Evolutionary conservation across 1,140 invertebrate species (phyloP), one percentile per base, ranked within the genome.

Genomic region (Bradysia coprophila): DNA sequence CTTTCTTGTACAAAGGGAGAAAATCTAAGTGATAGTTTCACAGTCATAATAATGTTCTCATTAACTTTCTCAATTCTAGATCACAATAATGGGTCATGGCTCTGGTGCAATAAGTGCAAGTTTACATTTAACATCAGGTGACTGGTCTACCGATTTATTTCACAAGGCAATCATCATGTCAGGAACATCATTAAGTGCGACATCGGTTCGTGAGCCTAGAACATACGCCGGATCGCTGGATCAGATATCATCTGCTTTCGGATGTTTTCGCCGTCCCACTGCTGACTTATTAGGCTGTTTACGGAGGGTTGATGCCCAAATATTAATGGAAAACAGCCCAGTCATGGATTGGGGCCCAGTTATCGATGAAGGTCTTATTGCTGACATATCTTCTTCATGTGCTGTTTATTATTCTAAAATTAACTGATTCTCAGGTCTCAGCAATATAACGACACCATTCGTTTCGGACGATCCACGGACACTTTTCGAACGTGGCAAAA

Each of bases 51-150:
- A n/a, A n/a, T n/a, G n/a, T n/a, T n/a, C n/a, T n/a, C n/a, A n/a
- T n/a, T n/a, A n/a, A n/a, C n/a, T n/a, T n/a, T n/a, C n/a, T n/a
- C n/a, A n/a, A n/a, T n/a, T n/a, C n/a, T n/a, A n/a, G n/a, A n/a
- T n/a, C 1, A 86, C 85, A 13, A 67, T 96, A 6, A 88, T 88
- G 56, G 92, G 92, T 0, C 88, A 94, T 51, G 78, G 78, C 40
- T 71, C 81, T 0, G 82, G 83, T 0, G 80, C 75, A 1, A 71
- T 77, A 0, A 84, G 81, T 51, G 73, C 81, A 2, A 76, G 76
- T 1, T 55, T 85, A 1, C 78, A 81, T 48, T 63, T 78, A 54
- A 55, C 73, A 2, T 78, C 76, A 43, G 55, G 56, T 3, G 68
- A 72, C 15, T 56, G 67, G 48, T 77, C 75, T 11, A 57, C 56